These are phyloP conservation scores for Argya squamiceps DNA, from an alignment of 2,797 vertebrate species.

Conservation along the genomic window DNA sequence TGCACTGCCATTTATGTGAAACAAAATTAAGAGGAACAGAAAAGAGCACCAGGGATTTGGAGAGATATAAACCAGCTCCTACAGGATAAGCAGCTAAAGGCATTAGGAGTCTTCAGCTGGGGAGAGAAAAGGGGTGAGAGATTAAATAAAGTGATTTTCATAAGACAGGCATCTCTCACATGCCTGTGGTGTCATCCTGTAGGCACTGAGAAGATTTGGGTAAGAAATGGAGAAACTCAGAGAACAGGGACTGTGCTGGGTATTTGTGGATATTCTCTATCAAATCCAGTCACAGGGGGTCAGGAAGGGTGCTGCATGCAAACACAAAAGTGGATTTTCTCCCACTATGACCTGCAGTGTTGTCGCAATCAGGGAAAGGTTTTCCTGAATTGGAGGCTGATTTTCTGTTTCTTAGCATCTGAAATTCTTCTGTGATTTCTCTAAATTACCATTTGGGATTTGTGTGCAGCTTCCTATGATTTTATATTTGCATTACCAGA, in stretches of 20 bases:
- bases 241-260: background rate
- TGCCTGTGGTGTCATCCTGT: background rate
- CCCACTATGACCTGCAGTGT: fast-evolving
- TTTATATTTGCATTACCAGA: background rate
- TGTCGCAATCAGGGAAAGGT: background rate
- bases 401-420: background rate
- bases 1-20: background rate
- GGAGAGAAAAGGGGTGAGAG: background rate
- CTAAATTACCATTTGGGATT: background rate
- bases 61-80: background rate
- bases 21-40: background rate
- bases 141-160: background rate
- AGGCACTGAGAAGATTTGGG: background rate
- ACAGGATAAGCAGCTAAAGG: background rate
- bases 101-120: background rate
- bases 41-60: background rate
- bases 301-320: background rate
- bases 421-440: background rate
- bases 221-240: background rate
- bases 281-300: background rate
- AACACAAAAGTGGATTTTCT: background rate
- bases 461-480: background rate
- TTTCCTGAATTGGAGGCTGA: background rate
- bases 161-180: background rate
- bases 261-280: background rate